phyloP scores from a whole-genome alignment of 2,797 vertebrate genomes.

The Enteromius mattozi region DNA sequence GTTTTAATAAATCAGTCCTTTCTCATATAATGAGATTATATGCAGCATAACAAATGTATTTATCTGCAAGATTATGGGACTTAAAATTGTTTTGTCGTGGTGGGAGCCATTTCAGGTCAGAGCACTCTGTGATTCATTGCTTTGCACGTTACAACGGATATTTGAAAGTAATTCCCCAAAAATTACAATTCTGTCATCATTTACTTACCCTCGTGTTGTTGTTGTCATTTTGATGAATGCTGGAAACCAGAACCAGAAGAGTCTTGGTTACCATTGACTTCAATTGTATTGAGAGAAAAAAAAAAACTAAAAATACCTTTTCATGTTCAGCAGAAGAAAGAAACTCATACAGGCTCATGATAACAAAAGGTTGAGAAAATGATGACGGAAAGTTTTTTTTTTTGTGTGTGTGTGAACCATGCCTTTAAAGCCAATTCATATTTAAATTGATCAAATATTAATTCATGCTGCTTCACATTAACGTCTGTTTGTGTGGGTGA shows the following conservation, averaged over 20 bases:
- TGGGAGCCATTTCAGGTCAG: slow-evolving; percentile 32
- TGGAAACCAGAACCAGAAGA: neutral
- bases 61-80: slow-evolving; percentile 58
- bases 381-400: neutral
- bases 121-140: neutral
- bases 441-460: slow-evolving; percentile 3
- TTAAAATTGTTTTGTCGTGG: slow-evolving; percentile 61
- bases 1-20: slow-evolving; percentile 27
- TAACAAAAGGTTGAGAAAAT: neutral
- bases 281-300: neutral
- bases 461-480: neutral
- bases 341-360: neutral
- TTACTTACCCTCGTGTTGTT: neutral
- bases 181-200: neutral
- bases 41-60: slow-evolving; percentile 31
- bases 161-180: neutral
- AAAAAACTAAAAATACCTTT: neutral
- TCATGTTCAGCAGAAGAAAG: neutral
- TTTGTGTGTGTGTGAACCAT: neutral
- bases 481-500: neutral
- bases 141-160: neutral
- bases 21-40: slow-evolving; percentile 62
- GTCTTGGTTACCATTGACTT: neutral
- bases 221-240: neutral
- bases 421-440: neutral